Evolutionary conservation across 1,140 invertebrate genomes (phyloP).

Genomic region (Ridgeia piscesae): DNA sequence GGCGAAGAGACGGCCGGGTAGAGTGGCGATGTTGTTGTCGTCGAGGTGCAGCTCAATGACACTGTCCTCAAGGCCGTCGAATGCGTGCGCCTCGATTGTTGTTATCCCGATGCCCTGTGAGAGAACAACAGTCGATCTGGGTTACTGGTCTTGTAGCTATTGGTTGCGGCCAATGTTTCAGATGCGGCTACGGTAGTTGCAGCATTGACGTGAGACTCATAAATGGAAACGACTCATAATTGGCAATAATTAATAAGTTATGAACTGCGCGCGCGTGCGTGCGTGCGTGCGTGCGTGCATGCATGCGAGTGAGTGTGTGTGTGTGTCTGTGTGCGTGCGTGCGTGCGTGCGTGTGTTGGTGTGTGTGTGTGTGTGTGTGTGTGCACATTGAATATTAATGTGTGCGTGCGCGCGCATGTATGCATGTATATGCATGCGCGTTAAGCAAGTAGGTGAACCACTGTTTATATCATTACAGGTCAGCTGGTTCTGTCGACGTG

Average conservation of each 20-base stretch:
- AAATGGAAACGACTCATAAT: too few relatives aligned
- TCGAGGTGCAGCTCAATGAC: conserved; percentile 79
- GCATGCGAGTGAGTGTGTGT: neutral
- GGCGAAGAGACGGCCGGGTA: neutral
- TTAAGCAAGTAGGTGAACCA: too few relatives aligned
- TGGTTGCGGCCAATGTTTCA: too few relatives aligned
- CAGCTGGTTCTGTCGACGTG: too few relatives aligned
- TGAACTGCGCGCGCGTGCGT: neutral
- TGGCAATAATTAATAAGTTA: too few relatives aligned
- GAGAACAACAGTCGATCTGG: neutral
- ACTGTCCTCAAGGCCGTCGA: conserved; percentile 57
- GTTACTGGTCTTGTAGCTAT: neutral
- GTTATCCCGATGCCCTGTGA: conserved; percentile 14
- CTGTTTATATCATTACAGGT: too few relatives aligned
- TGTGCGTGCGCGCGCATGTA: too few relatives aligned
- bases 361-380: neutral
- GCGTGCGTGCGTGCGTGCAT: neutral
- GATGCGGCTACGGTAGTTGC: too few relatives aligned
- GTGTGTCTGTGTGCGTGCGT: neutral
- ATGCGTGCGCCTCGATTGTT: conserved; percentile 13
- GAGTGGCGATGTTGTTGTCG: conserved; percentile 75
- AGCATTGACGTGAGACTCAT: too few relatives aligned
- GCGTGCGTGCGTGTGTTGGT: neutral
- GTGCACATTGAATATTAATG: neutral
- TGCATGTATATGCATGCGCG: too few relatives aligned